Evolutionary conservation across 1,140 invertebrate genomes (phyloP).

Genomic region (Zaprionus taronus): DNA sequence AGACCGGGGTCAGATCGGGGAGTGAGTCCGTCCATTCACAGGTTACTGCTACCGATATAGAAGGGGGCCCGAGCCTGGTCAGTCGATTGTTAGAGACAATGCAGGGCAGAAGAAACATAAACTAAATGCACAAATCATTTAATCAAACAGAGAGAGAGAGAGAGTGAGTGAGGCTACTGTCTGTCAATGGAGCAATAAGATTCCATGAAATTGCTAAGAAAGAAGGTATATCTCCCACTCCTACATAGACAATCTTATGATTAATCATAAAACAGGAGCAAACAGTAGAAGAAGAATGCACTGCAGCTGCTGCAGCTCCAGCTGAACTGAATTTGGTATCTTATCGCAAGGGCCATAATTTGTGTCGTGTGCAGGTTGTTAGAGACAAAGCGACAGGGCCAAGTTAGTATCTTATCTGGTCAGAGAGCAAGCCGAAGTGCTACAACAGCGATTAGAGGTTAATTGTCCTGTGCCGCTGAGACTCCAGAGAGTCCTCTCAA

Average conservation of each 20-base stretch:
- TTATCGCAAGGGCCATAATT: constrained; percentile 70
- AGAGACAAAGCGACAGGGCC: constrained; percentile 11
- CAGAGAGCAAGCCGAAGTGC: constrained; percentile 66
- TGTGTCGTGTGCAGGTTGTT: constrained; percentile 43
- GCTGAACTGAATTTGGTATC: constrained; percentile 43
- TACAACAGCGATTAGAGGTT: constrained; percentile 63
- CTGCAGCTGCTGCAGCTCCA: constrained; percentile 22
- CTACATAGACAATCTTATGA: constrained; percentile 28
- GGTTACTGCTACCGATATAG: constrained; percentile 16
- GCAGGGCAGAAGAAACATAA: constrained; percentile 4
- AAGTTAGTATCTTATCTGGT: constrained; percentile 55
- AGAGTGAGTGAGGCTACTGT: constrained; percentile 26
- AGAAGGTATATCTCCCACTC: constrained; percentile 2
- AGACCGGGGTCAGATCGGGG: constrained; percentile 1
- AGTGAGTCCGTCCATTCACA: constrained; percentile 46
- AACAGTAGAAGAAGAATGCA: neutral
- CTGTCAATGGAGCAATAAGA: constrained; percentile 38
- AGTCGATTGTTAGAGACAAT: constrained; percentile 38
- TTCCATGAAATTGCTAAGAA: constrained; percentile 61
- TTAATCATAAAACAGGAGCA: constrained; percentile 29
- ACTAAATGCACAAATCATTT: constrained; percentile 63
- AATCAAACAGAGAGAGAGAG: constrained; percentile 48
- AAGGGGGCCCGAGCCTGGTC: constrained; percentile 41
- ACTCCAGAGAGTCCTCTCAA: constrained; percentile 26
- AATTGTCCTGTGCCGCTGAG: constrained; percentile 32